phyloP scores from a whole-genome alignment of 2,888 invertebrate genomes.

The Eilema sororculum region DNA sequence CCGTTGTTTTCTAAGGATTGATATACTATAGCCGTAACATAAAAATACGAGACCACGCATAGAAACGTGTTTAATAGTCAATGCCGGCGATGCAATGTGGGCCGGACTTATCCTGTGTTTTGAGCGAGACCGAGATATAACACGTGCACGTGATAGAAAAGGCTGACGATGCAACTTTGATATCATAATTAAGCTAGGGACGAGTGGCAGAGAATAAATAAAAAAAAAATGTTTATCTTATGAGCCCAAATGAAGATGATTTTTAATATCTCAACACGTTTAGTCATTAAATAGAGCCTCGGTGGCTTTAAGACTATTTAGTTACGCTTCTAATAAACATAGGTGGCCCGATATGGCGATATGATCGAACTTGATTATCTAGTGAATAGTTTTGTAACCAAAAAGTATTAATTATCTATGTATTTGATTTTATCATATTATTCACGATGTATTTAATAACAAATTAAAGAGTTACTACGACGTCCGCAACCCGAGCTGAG shows the following conservation, averaged over 20 bases:
- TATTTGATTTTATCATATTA: background rate
- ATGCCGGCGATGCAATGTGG: slow-evolving; percentile 71
- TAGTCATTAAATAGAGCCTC: slow-evolving; percentile 70
- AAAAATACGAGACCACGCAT: slow-evolving; percentile 84
- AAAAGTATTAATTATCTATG: background rate
- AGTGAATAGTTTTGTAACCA: background rate
- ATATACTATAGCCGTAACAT: slow-evolving; percentile 54
- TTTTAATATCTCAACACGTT: slow-evolving; percentile 75
- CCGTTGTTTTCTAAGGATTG: slow-evolving; percentile 57
- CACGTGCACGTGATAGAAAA: slow-evolving; percentile 63
- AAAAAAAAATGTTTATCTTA: slow-evolving; percentile 81
- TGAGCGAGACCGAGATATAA: slow-evolving; percentile 65
- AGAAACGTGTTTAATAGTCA: slow-evolving; percentile 85
- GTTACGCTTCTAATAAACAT: slow-evolving; percentile 57
- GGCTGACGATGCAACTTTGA: slow-evolving; percentile 78
- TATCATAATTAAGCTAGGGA: slow-evolving; percentile 81
- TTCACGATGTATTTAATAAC: too few relatives aligned
- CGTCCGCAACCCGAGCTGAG: too few relatives aligned
- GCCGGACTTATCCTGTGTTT: slow-evolving; percentile 67
- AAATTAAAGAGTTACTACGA: too few relatives aligned
- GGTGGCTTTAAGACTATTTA: slow-evolving; percentile 57
- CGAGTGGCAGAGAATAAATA: slow-evolving; percentile 68
- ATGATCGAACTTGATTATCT: slow-evolving; percentile 36
- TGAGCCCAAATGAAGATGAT: slow-evolving; percentile 73
- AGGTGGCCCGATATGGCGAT: slow-evolving; percentile 38